A percentile compares a stretch with the other conserved stretches of the same genome.
phyloP scores from a whole-genome alignment of 53 echinoderm and acorn worm species.

The Astropecten irregularis region DNA sequence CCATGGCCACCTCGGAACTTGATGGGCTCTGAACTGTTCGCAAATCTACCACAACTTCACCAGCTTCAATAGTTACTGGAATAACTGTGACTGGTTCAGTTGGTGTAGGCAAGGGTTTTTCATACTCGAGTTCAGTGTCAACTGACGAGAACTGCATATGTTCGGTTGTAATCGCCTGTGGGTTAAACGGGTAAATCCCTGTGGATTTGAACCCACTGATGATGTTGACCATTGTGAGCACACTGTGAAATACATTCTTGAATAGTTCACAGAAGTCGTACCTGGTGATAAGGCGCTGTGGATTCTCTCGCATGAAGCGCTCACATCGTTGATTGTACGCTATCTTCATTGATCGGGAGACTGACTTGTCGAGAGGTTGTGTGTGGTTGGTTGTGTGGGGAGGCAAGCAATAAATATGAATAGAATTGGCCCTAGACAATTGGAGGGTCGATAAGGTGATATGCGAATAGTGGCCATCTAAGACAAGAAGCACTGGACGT shows the following conservation, averaged over 20 bases:
- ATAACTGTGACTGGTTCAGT: background rate
- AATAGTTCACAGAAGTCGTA: conserved; percentile 39
- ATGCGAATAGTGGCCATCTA: conserved; percentile 66
- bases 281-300: conserved; percentile 30
- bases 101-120: background rate
- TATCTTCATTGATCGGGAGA: conserved; percentile 49
- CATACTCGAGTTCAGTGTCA: conserved; percentile 44
- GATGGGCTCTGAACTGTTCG: background rate
- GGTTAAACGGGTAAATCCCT: conserved; percentile 60
- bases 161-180: conserved; percentile 54
- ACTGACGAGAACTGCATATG: conserved; percentile 67
- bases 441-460: conserved; percentile 32
- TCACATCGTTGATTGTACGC: conserved; percentile 58
- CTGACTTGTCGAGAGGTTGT: conserved; percentile 63
- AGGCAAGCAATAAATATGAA: conserved; percentile 62
- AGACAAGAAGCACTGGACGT: conserved; percentile 58
- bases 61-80: conserved; percentile 1
- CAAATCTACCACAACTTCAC: background rate
- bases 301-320: conserved; percentile 53
- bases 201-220: conserved; percentile 66
- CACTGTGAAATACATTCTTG: conserved; percentile 47
- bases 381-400: conserved; percentile 66
- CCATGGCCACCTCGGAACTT: background rate
- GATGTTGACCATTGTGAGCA: conserved; percentile 49
- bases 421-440: conserved; percentile 40